A percentile compares a stretch with the other conserved stretches of the same genome.
Conservation (phyloP, 2,797 vertebrate genomes). For the Semotilus atromaculatus region DNA sequence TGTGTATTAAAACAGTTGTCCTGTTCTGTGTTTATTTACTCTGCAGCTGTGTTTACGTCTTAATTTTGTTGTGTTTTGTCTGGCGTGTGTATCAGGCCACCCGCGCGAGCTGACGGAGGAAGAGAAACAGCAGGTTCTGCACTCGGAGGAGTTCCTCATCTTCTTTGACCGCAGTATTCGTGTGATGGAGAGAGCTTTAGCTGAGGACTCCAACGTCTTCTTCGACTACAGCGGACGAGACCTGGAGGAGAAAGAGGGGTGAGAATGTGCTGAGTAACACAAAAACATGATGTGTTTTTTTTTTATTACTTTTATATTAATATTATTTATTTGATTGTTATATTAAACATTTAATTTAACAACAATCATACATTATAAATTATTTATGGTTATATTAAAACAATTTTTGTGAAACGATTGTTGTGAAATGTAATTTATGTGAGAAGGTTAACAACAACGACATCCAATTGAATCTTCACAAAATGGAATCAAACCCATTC, state of each 20-base stretch:
- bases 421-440: constrained; percentile 36
- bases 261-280: constrained; percentile 57
- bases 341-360: not conserved
- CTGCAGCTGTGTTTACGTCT: constrained; percentile 39
- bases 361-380: not conserved
- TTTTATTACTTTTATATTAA: not conserved
- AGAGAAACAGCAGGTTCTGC: constrained; percentile 94
- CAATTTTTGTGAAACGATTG: constrained; percentile 2
- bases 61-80: constrained; percentile 32
- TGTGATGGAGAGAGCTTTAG: constrained; percentile 93
- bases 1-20: constrained; percentile 18
- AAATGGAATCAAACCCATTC: not conserved
- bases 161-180: constrained; percentile 96
- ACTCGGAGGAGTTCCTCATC: constrained; percentile 95
- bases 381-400: not conserved
- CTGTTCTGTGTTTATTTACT: constrained; percentile 46
- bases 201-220: constrained; percentile 93
- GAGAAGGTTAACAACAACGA: not conserved
- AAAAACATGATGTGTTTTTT: not conserved
- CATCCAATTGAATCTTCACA: not conserved
- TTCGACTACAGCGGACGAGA: constrained; percentile 94
- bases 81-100: constrained; percentile 72
- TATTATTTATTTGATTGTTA: not conserved
- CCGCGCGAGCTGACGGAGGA: constrained; percentile 93
- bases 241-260: constrained; percentile 95